phyloP scores from a whole-genome alignment of 2,888 invertebrate species.

The Andrena flavipes region DNA sequence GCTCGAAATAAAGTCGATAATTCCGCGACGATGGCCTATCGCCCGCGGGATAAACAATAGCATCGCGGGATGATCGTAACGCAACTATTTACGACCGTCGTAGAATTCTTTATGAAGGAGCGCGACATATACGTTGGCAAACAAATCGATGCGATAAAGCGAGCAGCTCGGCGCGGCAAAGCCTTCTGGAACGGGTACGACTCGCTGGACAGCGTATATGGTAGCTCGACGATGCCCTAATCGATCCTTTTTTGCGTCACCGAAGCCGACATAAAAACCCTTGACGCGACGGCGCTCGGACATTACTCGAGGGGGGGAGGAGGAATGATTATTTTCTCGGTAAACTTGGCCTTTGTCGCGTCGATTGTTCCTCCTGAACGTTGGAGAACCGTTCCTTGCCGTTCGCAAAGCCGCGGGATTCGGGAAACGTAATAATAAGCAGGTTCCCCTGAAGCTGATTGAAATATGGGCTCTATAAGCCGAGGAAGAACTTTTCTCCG shows the following conservation, averaged over 20 bases:
- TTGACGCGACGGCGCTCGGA: conserved; percentile 8
- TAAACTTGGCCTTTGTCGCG: neutral
- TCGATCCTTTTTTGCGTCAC: conserved; percentile 39
- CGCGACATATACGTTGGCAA: conserved; percentile 54
- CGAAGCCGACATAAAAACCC: conserved; percentile 5
- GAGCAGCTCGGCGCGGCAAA: conserved; percentile 47
- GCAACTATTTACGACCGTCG: conserved; percentile 28
- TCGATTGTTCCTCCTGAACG: no score
- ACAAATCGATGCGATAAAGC: conserved; percentile 57
- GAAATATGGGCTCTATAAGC: neutral
- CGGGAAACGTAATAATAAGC: neutral
- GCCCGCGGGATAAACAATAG: conserved; percentile 29
- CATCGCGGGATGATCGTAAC: conserved; percentile 42
- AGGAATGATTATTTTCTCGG: conserved; percentile 1
- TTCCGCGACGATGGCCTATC: conserved; percentile 14
- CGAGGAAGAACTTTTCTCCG: neutral
- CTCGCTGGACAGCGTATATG: conserved; percentile 41
- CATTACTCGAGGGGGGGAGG: neutral
- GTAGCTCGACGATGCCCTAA: conserved; percentile 35
- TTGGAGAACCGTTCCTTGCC: neutral
- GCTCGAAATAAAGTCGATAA: conserved; percentile 13
- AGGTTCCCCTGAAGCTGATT: neutral
- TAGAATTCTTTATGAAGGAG: conserved; percentile 52
- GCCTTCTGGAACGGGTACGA: conserved; percentile 35
- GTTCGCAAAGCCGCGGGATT: neutral